Evolutionary conservation across 2,888 invertebrate genomes (phyloP), one percentile per base, ranked within the genome.

Genomic region (Dasypogon diadema): DNA sequence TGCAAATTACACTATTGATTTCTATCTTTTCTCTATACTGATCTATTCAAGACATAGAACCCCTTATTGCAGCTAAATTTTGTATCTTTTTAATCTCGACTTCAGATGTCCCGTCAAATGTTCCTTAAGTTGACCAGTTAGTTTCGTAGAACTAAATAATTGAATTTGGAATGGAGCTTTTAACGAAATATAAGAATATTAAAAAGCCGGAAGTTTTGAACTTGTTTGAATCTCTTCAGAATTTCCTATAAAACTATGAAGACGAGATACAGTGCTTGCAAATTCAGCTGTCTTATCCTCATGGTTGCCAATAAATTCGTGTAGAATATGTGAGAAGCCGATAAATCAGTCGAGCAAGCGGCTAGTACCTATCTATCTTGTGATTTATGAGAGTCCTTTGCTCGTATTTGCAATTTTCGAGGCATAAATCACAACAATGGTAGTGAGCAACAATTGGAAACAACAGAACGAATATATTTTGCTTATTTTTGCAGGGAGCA

Each of bases 371-470:
- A 92, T n/a, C n/a, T n/a, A n/a, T 82, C 92, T 92, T 0, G 78
- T 92, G 1, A 87, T 92, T 77, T 92, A 92, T 79, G 92, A 92
- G 90, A 65, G 89, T 89, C 6, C 78, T 92, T 2, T 84, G 88
- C 1, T 83, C 92, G 2, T 90, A 90, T 82, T 88, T 90, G 4
- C 87, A 88, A 76, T 92, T 91, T 83, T 85, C 92, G 68, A 88
- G 90, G 77, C 89, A 91, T 81, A 92, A 92, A 83, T 78, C 79
- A 14, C 76, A 80, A 75, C 83, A n/a, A 83, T 80, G 85, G 84
- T 84, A 75, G 26, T n/a, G n/a, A 14, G 21, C 16, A 16, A 14
- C 16, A 2, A 24, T 26, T 12, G 8, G 2, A 6, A 18, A 8
- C 2, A 26, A 22, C 10, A 22, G n/a, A 2, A 4, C 12, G n/a